phyloP scores from a whole-genome alignment of 2,797 vertebrate genomes.

The Prionace glauca region DNA sequence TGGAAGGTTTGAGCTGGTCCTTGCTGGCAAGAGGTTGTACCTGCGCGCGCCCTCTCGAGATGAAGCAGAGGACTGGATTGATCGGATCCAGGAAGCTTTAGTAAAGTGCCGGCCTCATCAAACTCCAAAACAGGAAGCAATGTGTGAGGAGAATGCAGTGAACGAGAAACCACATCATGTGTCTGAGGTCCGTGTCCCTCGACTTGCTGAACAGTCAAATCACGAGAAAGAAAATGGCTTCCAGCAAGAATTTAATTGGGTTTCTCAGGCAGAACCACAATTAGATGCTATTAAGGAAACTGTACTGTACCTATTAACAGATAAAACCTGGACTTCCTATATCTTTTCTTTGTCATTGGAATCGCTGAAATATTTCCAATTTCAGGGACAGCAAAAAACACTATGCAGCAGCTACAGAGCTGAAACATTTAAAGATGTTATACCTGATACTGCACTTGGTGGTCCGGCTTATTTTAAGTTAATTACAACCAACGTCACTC shows the following conservation, averaged over 20 bases:
- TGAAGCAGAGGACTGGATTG: slow-evolving; percentile 93
- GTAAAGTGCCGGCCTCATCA: slow-evolving; percentile 68
- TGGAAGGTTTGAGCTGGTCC: slow-evolving; percentile 78
- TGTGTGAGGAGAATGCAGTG: neutral
- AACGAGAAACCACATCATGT: slow-evolving; percentile 56
- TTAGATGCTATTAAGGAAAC: slow-evolving; percentile 81
- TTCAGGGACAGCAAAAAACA: slow-evolving; percentile 65
- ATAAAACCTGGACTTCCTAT: slow-evolving; percentile 66
- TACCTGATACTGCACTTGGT: slow-evolving; percentile 77
- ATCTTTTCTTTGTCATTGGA: slow-evolving; percentile 84
- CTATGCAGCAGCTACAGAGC: slow-evolving; percentile 62
- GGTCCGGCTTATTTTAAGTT: slow-evolving; percentile 81
- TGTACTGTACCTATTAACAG: slow-evolving; percentile 66
- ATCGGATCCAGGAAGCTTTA: slow-evolving; percentile 77
- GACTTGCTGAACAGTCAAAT: slow-evolving; percentile 41
- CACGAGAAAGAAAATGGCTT: accelerated
- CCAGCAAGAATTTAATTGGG: slow-evolving; percentile 58
- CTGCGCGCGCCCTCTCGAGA: slow-evolving; percentile 73
- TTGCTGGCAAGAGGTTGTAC: slow-evolving; percentile 68
- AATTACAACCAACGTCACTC: slow-evolving; percentile 69
- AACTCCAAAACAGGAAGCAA: neutral
- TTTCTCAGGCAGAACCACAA: slow-evolving; percentile 57
- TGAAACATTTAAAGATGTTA: slow-evolving; percentile 78
- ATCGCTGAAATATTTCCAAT: slow-evolving; percentile 69
- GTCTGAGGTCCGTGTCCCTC: slow-evolving; percentile 60